Conservation (phyloP, 2,888 invertebrate species). For the Drosophila vallismaia region DNA sequence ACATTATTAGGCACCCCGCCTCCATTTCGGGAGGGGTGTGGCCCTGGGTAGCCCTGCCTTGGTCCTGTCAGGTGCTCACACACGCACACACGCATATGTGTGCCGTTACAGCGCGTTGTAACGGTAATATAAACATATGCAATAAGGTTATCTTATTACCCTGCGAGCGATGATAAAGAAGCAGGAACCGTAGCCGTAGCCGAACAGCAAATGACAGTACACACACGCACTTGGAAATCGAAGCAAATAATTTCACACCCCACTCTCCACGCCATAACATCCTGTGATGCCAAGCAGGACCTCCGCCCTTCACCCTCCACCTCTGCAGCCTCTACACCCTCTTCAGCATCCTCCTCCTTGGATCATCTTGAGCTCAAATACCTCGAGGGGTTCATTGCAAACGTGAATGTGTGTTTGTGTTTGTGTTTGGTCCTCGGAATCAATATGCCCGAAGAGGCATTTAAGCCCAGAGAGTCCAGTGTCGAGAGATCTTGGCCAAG, state of each 20-base stretch:
- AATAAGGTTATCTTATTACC: constrained; percentile 77
- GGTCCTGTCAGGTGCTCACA: constrained; percentile 31
- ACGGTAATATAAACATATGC: constrained; percentile 75
- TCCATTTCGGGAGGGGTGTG: neutral
- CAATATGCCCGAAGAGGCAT: constrained; percentile 1
- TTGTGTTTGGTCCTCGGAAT: neutral
- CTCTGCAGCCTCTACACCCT: too few relatives aligned
- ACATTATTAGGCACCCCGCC: constrained; percentile 70
- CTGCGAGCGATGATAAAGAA: constrained; percentile 39
- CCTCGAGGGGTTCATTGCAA: neutral
- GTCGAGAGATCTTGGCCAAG: constrained; percentile 13
- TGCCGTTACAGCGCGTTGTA: constrained; percentile 57
- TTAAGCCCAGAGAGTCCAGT: constrained; percentile 5
- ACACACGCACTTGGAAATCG: constrained; percentile 47
- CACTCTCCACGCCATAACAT: neutral
- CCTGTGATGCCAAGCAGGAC: constrained; percentile 1
- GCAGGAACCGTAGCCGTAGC: constrained; percentile 6
- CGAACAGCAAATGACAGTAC: constrained; percentile 47
- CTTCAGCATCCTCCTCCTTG: neutral
- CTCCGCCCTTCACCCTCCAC: neutral
- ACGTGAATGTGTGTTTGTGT: neutral
- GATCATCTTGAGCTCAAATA: constrained; percentile 28
- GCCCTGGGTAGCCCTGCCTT: too few relatives aligned
- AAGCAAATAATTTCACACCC: constrained; percentile 41
- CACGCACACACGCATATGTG: constrained; percentile 12